Evolutionary conservation across 1,140 invertebrate species (phyloP).

Genomic region (Bombus cullumanus): DNA sequence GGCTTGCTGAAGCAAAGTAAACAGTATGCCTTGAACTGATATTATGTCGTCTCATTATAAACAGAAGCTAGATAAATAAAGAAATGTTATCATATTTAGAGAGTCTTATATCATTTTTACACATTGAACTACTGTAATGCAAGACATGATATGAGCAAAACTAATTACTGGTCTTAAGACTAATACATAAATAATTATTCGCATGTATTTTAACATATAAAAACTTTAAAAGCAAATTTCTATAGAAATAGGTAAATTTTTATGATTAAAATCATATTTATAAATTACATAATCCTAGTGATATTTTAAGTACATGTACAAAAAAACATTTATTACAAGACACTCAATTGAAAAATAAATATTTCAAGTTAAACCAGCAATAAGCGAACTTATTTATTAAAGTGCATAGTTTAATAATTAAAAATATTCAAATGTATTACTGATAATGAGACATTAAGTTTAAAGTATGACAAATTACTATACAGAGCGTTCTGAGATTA

Average conservation of each 20-base stretch:
- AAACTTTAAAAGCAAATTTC: conserved; percentile 23
- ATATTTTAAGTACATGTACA: conserved; percentile 20
- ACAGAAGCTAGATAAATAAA: conserved; percentile 64
- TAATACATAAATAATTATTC: conserved; percentile 19
- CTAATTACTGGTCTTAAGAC: conserved; percentile 19
- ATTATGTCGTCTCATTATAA: conserved; percentile 64
- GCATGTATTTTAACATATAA: conserved; percentile 17
- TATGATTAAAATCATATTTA: conserved; percentile 21
- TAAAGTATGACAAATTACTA: neutral
- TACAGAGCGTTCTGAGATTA: neutral
- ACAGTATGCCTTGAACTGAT: conserved; percentile 56
- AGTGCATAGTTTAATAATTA: neutral
- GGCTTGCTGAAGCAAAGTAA: conserved; percentile 41
- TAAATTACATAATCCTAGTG: conserved; percentile 10
- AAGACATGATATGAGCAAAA: neutral
- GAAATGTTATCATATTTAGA: conserved; percentile 61
- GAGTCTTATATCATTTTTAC: conserved; percentile 52
- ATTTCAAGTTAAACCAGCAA: conserved; percentile 6
- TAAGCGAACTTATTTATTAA: conserved; percentile 16
- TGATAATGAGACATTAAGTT: neutral
- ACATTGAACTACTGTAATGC: conserved; percentile 35
- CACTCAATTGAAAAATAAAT: conserved; percentile 17
- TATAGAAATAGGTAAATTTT: conserved; percentile 20
- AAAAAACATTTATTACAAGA: conserved; percentile 36
- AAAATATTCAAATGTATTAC: neutral